These are phyloP conservation scores for Hemibagrus wyckioides DNA, from an alignment of 2,113 vertebrate genomes.

Conservation along the genomic window DNA sequence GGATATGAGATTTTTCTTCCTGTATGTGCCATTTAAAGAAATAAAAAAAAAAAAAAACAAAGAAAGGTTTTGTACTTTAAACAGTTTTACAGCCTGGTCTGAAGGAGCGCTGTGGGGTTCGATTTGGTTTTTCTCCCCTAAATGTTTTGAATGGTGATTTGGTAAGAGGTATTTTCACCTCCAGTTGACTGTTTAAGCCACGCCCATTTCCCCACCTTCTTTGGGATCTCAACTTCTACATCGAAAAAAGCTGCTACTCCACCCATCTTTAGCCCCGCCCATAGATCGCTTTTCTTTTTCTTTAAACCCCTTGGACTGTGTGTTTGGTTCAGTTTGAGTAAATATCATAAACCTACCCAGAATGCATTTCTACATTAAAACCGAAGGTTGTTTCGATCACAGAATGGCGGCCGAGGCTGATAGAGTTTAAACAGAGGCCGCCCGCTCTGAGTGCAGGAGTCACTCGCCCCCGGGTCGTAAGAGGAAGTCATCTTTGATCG, in stretches of 20 bases:
- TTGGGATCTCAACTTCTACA: not conserved
- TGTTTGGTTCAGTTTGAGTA: not conserved
- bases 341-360: not conserved
- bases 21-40: slow-evolving; percentile 21
- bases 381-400: not conserved
- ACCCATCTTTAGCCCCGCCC: not conserved
- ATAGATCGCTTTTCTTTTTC: not conserved
- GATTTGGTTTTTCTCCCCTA: too few species aligned
- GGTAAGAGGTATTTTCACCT: not conserved
- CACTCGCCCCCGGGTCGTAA: not conserved
- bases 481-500: not conserved
- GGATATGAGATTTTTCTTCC: not conserved
- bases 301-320: too few species aligned
- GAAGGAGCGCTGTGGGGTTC: not conserved
- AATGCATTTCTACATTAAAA: not conserved
- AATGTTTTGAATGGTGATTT: not conserved
- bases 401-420: not conserved
- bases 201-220: not conserved
- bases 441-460: not conserved
- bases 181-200: not conserved
- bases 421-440: not conserved
- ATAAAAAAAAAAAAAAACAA: not conserved
- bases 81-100: not conserved
- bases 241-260: not conserved
- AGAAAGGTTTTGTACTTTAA: not conserved